Evolutionary conservation across 2,797 vertebrate genomes (phyloP).

Genomic region (Numenius phaeopus): DNA sequence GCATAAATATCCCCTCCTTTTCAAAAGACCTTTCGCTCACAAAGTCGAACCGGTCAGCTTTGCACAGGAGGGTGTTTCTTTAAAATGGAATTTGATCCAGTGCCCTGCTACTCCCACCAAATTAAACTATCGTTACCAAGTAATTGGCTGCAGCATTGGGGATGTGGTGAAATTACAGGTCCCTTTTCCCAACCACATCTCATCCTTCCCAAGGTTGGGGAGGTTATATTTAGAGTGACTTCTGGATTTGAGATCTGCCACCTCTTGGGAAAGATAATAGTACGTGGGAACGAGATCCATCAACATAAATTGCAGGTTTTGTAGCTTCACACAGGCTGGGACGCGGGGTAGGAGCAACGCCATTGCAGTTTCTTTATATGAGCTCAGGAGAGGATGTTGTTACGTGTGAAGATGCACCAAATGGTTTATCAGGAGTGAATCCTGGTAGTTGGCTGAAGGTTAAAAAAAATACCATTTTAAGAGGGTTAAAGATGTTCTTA

Average conservation of each 20-base stretch:
- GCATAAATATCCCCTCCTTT: not conserved
- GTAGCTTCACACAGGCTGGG: not conserved
- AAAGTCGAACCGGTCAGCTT: not conserved
- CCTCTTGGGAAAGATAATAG: not conserved
- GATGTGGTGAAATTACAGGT: not conserved
- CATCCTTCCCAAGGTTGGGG: not conserved
- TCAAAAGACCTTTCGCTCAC: not conserved
- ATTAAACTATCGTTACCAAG: not conserved
- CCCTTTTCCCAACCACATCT: not conserved
- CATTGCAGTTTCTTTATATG: not conserved
- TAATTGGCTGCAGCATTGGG: not conserved
- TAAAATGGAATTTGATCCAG: not conserved
- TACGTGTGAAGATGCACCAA: not conserved
- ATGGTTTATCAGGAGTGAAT: not conserved
- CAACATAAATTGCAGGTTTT: not conserved
- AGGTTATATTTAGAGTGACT: not conserved
- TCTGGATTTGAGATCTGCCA: not conserved
- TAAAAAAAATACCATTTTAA: not conserved
- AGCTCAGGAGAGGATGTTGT: not conserved
- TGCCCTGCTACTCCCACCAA: not conserved
- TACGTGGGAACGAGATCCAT: not conserved
- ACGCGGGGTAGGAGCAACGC: not conserved
- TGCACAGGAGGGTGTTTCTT: not conserved
- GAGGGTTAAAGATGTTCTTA: not conserved
- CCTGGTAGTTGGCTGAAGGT: not conserved